Conservation (phyloP, 2,113 vertebrate genomes). For the Poicephalus gulielmi region DNA sequence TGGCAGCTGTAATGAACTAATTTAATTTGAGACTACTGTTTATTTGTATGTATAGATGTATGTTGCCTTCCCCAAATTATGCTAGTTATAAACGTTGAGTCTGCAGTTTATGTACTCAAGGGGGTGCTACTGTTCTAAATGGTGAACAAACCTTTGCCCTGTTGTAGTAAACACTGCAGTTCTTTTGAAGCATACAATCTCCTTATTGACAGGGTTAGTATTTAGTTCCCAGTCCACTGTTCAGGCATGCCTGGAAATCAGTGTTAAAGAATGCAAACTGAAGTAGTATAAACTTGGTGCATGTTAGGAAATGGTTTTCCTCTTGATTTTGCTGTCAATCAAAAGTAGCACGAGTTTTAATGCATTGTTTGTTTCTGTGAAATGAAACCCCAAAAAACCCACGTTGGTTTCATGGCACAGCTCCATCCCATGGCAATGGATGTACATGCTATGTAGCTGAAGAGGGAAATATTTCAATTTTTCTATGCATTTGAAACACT, state of each 20-base stretch:
- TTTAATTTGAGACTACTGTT: background rate
- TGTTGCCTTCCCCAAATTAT: background rate
- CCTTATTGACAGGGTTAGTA: background rate
- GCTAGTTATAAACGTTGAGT: background rate
- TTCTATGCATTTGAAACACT: background rate
- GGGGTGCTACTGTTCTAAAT: background rate
- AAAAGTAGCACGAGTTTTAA: background rate
- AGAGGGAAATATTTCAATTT: background rate
- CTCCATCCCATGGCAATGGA: background rate
- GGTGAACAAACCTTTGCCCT: background rate
- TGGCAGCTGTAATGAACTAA: background rate
- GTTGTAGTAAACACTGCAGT: background rate
- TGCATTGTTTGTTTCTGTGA: background rate
- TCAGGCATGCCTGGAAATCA: background rate
- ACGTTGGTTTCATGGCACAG: background rate
- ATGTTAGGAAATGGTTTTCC: background rate
- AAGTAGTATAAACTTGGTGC: background rate
- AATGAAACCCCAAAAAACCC: background rate
- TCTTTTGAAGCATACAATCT: background rate
- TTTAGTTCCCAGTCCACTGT: background rate
- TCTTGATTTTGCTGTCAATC: background rate
- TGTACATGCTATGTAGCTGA: background rate
- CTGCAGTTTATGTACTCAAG: background rate
- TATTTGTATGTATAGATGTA: rapidly evolving
- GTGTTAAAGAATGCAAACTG: background rate